A percentile compares a stretch with the other conserved stretches of the same genome.
Evolutionary conservation across 2,797 vertebrate species (phyloP).

Genomic region (Tragelaphus oryx): DNA sequence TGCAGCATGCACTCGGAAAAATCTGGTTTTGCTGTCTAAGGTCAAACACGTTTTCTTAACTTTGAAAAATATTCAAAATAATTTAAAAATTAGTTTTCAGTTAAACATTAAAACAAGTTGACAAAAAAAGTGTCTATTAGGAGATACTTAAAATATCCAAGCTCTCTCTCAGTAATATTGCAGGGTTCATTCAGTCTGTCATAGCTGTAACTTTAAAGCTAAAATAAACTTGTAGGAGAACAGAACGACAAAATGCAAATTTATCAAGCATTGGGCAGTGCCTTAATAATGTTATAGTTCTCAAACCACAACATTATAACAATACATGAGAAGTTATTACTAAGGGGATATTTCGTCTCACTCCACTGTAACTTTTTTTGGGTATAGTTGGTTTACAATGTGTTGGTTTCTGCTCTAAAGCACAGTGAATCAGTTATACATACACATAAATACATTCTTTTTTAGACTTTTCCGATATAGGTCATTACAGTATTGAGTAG

Average conservation of each 20-base stretch:
- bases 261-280: neutral
- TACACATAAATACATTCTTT: neutral
- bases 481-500: neutral
- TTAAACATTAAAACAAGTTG: slow-evolving; percentile 36
- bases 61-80: slow-evolving; percentile 34
- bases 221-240: neutral
- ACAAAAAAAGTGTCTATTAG: slow-evolving; percentile 9
- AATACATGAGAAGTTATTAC: neutral
- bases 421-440: neutral
- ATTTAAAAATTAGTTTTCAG: slow-evolving; percentile 33
- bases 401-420: neutral
- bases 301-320: neutral
- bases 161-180: slow-evolving; percentile 23
- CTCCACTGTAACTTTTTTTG: neutral
- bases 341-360: neutral
- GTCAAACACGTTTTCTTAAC: neutral
- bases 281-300: neutral
- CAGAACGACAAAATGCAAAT: neutral
- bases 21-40: neutral
- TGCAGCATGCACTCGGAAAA: neutral
- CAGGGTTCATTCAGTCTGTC: neutral
- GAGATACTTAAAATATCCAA: slow-evolving; percentile 26
- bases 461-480: neutral
- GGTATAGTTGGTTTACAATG: neutral
- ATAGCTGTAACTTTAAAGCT: neutral